Evolutionary conservation across 1,140 invertebrate genomes (phyloP).

Genomic region (Bombus breviceps): DNA sequence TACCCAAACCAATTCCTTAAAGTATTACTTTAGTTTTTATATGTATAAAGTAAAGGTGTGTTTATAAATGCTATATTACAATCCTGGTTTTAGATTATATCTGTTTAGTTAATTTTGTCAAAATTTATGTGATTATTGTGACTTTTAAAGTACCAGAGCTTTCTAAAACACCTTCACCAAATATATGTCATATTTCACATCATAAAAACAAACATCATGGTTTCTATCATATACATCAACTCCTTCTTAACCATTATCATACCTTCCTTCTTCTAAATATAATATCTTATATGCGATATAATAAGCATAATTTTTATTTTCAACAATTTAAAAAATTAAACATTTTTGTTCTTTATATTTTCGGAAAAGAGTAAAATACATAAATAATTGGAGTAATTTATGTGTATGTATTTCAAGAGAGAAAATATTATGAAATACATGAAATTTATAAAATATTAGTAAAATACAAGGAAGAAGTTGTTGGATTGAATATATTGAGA

Average conservation of each 20-base stretch:
- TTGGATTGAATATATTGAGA: background rate
- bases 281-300: background rate
- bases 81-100: background rate
- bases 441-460: background rate
- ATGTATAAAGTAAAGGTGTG: constrained; percentile 44
- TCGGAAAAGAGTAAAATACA: background rate
- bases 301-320: constrained; percentile 32
- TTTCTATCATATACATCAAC: constrained; percentile 51
- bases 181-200: constrained; percentile 47
- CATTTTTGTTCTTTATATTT: background rate
- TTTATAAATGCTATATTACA: background rate
- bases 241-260: constrained; percentile 26
- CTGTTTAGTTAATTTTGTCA: constrained; percentile 20
- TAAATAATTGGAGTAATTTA: background rate
- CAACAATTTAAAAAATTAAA: background rate
- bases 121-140: constrained; percentile 12
- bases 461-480: background rate
- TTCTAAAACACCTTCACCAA: constrained; percentile 40
- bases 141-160: background rate
- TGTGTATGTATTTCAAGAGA: background rate
- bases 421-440: background rate
- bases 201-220: constrained; percentile 42
- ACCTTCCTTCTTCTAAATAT: constrained; percentile 5
- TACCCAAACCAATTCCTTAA: constrained; percentile 69
- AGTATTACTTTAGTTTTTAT: constrained; percentile 48